Conservation (phyloP, 2,888 invertebrate species). For the Diploptera punctata region DNA sequence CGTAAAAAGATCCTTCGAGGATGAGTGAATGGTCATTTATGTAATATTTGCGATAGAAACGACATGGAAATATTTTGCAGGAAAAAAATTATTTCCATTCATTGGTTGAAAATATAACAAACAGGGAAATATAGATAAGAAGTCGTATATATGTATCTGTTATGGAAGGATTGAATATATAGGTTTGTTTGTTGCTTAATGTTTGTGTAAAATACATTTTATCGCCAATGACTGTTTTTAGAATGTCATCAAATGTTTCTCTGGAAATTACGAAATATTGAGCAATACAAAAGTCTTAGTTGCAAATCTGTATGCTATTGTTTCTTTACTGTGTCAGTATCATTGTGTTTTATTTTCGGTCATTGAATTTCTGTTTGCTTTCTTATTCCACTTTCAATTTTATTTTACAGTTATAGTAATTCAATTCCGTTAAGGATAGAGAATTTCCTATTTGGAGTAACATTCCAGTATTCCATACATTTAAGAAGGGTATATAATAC, state of each 20-base stretch:
- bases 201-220: not conserved
- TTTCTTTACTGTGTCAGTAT: too few species aligned
- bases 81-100: not conserved
- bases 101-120: not conserved
- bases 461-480: too few species aligned
- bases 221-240: not conserved
- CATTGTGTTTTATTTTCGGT: too few species aligned
- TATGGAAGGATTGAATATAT: not conserved
- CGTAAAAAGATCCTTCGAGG: not conserved
- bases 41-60: not conserved
- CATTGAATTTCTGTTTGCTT: too few species aligned
- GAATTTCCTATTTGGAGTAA: too few species aligned
- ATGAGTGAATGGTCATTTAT: constrained; percentile 2
- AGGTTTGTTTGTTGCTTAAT: not conserved
- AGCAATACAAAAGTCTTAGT: not conserved
- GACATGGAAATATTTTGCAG: not conserved
- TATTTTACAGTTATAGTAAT: too few species aligned
- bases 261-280: not conserved
- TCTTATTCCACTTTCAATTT: too few species aligned
- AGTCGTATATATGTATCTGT: not conserved
- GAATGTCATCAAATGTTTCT: not conserved
- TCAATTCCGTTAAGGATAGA: too few species aligned
- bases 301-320: not conserved
- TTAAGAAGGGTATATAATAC: too few species aligned
- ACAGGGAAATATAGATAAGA: not conserved